phyloP scores from a whole-genome alignment of 2,113 vertebrate species.

The Dissostichus mawsoni region DNA sequence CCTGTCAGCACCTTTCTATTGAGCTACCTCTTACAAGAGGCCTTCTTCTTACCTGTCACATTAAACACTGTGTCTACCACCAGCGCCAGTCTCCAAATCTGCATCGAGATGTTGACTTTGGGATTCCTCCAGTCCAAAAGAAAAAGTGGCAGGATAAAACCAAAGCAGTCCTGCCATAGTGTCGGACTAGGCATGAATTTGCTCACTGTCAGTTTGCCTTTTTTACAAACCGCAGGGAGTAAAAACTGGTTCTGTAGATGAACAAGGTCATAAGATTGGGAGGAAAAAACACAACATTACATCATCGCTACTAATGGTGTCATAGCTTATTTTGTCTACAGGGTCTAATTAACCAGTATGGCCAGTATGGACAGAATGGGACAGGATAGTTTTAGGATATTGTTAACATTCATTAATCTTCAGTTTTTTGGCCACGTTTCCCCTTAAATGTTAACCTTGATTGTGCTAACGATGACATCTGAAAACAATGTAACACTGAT shows the following conservation, averaged over 20 bases:
- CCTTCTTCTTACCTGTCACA: too few species aligned
- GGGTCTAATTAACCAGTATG: not conserved
- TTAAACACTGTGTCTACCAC: not conserved
- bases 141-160: conserved; percentile 16
- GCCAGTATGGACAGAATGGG: not conserved
- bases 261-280: conserved; percentile 6
- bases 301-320: not conserved
- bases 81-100: conserved; percentile 18
- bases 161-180: conserved; percentile 34
- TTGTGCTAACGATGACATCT: not conserved
- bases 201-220: conserved; percentile 42
- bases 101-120: conserved; percentile 8
- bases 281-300: not conserved
- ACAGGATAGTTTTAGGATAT: not conserved
- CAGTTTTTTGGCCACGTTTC: too few species aligned
- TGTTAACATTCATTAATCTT: not conserved
- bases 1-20: conserved; percentile 56
- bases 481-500: not conserved
- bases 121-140: conserved; percentile 35
- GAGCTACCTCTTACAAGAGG: conserved; percentile 7
- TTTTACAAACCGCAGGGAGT: conserved; percentile 17
- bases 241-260: conserved; percentile 2
- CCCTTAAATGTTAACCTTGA: not conserved
- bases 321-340: not conserved
- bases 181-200: conserved; percentile 39